Percentiles rank a stretch among this genome's conserved stretches.
phyloP scores from a whole-genome alignment of 2,888 invertebrate species.

The Ectropis crepuscularia region DNA sequence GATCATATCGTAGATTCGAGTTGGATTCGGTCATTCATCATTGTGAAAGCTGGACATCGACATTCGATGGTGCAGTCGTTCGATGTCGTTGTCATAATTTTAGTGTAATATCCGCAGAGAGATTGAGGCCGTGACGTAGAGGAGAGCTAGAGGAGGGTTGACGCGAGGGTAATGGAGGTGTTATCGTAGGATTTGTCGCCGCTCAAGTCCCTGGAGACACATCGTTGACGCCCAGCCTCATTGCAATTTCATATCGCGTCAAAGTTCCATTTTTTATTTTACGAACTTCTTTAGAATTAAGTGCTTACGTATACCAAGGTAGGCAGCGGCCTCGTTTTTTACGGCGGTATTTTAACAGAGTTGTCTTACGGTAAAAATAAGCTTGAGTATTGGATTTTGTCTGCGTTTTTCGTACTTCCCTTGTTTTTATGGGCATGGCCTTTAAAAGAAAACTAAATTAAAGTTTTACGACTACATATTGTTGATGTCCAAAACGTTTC shows the following conservation, averaged over 20 bases:
- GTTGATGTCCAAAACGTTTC: no score
- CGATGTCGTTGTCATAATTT: slow-evolving; percentile 77
- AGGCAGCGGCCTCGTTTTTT: slow-evolving; percentile 8
- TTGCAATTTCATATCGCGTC: slow-evolving; percentile 66
- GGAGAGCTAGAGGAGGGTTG: slow-evolving; percentile 76
- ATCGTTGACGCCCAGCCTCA: slow-evolving; percentile 45
- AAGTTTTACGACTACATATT: no score
- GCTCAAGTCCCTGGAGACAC: slow-evolving; percentile 37
- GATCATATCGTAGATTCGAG: slow-evolving; percentile 57
- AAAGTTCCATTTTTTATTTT: slow-evolving; percentile 55
- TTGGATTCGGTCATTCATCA: slow-evolving; percentile 71
- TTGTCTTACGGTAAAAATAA: no score
- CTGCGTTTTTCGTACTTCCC: no score
- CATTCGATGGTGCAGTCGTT: slow-evolving; percentile 51
- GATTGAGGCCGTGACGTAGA: slow-evolving; percentile 77
- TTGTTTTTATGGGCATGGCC: no score
- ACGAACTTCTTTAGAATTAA: slow-evolving; percentile 43
- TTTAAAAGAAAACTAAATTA: no score
- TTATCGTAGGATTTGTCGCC: slow-evolving; percentile 72
- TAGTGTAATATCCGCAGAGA: slow-evolving; percentile 81
- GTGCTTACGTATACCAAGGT: slow-evolving; percentile 15
- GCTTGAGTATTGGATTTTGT: no score
- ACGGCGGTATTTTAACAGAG: neutral
- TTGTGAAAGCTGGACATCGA: slow-evolving; percentile 56
- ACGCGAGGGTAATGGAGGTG: slow-evolving; percentile 79